These are phyloP conservation scores for Hyperoplus lanceolatus DNA, from an alignment of 2,797 vertebrate genomes.

Conservation along the genomic window DNA sequence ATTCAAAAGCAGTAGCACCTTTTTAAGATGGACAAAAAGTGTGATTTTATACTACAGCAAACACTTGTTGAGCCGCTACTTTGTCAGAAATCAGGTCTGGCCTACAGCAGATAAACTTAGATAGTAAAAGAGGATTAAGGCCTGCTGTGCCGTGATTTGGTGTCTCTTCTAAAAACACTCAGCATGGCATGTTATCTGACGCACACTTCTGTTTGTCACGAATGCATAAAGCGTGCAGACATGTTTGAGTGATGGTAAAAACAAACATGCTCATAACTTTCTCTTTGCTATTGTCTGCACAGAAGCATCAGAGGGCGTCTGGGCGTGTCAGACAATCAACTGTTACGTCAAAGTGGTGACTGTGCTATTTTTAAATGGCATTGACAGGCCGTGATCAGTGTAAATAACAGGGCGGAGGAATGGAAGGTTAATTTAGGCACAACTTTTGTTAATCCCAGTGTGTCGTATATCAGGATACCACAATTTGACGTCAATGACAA, in stretches of 20 bases:
- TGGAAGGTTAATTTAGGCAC: slow-evolving; percentile 29
- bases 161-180: slow-evolving; percentile 16
- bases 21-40: not conserved
- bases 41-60: not conserved
- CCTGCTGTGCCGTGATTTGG: not conserved
- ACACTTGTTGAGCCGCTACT: not conserved
- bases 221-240: not conserved
- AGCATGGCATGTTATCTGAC: not conserved
- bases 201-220: not conserved
- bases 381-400: slow-evolving; percentile 29
- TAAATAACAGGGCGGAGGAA: slow-evolving; percentile 45
- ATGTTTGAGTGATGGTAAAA: not conserved
- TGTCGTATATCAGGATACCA: not conserved
- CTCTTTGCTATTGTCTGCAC: slow-evolving; percentile 24
- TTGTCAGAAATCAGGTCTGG: slow-evolving; percentile 12
- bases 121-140: slow-evolving; percentile 49
- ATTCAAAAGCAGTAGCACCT: too few relatives aligned
- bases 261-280: not conserved
- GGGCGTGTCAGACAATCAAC: slow-evolving; percentile 34
- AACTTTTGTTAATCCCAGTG: slow-evolving; percentile 41
- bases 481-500: slow-evolving; percentile 25
- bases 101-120: slow-evolving; percentile 40
- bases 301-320: slow-evolving; percentile 31
- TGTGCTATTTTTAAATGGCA: slow-evolving; percentile 62
- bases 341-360: slow-evolving; percentile 51